A percentile compares a stretch with the other conserved stretches of the same genome.
Evolutionary conservation across 2,113 vertebrate genomes (phyloP).

Genomic region (Phrynosoma blainvillii): DNA sequence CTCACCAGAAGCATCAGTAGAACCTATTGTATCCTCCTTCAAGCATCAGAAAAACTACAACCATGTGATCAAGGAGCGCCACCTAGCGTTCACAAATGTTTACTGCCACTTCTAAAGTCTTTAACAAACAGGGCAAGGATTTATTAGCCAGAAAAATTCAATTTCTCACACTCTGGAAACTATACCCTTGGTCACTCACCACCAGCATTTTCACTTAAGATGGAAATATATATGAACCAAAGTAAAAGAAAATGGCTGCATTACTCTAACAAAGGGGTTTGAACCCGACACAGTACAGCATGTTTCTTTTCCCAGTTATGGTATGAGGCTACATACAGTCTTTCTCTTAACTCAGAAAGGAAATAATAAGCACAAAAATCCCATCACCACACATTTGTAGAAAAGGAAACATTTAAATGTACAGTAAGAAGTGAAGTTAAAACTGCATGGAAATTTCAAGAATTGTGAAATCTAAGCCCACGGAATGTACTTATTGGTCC

Average conservation of each 20-base stretch:
- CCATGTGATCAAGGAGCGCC: slow-evolving; percentile 56
- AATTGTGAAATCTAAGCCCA: too few relatives aligned
- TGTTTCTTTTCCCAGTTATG: slow-evolving; percentile 15
- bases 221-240: neutral
- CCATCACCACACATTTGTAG: neutral
- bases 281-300: neutral
- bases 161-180: neutral
- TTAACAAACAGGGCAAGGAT: neutral
- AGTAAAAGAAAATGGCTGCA: neutral
- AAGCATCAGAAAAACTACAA: slow-evolving; percentile 17
- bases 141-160: neutral
- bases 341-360: neutral
- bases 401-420: neutral
- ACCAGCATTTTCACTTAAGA: slow-evolving; percentile 26
- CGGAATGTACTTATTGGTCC: too few relatives aligned
- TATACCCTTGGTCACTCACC: slow-evolving; percentile 6
- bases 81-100: slow-evolving; percentile 65
- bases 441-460: neutral
- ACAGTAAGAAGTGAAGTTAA: neutral
- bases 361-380: neutral
- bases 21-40: slow-evolving; percentile 48
- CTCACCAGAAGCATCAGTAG: neutral
- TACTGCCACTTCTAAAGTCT: slow-evolving; percentile 24
- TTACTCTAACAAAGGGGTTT: neutral
- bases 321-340: slow-evolving; percentile 1